Conservation (phyloP, 2,888 invertebrate species). For the Agrilus cyanescens region DNA sequence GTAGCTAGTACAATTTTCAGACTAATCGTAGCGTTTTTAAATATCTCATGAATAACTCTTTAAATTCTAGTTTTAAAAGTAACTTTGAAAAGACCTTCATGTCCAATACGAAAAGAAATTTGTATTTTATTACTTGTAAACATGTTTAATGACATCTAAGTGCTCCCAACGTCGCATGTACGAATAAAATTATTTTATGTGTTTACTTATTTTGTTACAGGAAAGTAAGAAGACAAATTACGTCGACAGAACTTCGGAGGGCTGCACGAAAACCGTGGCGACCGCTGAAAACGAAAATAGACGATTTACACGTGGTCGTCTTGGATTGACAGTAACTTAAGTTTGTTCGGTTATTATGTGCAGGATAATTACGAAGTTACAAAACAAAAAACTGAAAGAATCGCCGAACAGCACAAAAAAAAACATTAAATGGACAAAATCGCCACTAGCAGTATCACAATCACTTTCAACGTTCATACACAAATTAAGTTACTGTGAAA, state of each 20-base stretch:
- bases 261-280: slow-evolving; percentile 81
- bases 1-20: too few species aligned
- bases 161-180: too few species aligned
- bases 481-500: background rate
- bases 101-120: too few species aligned
- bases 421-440: slow-evolving; percentile 6
- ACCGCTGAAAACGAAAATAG: slow-evolving; percentile 39
- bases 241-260: slow-evolving; percentile 65
- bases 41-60: too few species aligned
- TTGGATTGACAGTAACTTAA: slow-evolving; percentile 51
- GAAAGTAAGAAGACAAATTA: slow-evolving; percentile 71
- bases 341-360: slow-evolving; percentile 26
- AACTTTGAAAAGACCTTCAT: too few species aligned
- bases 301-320: slow-evolving; percentile 56
- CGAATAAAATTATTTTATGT: background rate
- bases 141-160: too few species aligned
- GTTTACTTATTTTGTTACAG: slow-evolving; percentile 40
- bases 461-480: background rate
- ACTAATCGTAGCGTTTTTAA: too few species aligned
- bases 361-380: slow-evolving; percentile 13
- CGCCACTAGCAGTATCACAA: slow-evolving; percentile 25
- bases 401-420: background rate
- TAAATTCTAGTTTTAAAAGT: too few species aligned
- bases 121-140: too few species aligned
- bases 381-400: slow-evolving; percentile 8